Base-by-base conservation (phyloP, 2,797 vertebrate genomes). In the Hippoglossus hippoglossus region DNA sequence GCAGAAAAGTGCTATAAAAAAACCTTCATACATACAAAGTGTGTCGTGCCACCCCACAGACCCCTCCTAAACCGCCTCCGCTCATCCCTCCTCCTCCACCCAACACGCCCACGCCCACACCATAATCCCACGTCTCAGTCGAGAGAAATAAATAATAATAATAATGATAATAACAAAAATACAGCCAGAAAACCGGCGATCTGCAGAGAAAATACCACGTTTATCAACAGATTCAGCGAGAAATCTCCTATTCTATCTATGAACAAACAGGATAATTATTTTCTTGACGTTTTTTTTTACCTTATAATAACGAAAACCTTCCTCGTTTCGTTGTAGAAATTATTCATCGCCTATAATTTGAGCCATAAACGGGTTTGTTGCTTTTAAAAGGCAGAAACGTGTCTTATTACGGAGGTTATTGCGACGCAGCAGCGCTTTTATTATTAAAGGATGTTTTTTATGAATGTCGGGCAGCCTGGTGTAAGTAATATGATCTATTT, bases 1-100 rank as follows among this genome's bases (percentile, higher is more conserved):
- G 95, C 95, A 95, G 95, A 95, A 92, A 95, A 95, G 94, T 94
- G 94, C 95, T 95, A 94, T 94, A 94, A 94, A 94, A 94, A 93
- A 93, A 94, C 92, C 91, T 94, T 95, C 94, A 93, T 94, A 94
- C 93, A 94, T 95, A 95, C 93, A 95, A 95, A 95, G 94, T 94
- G 95, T 95, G 95, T 95, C 94, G 94, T 95, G 94, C 95, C 94
- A 94, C 90, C 94, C 94, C 92, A 92, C 93, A 92, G 82, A 92
- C 91, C 92, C 91, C 91, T 90, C 90, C 89, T 87, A 84, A 88
- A 82, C 91, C 87, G 88, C 91, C 91, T 87, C 87, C 87, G 88
- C 88, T 89, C 87, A 88, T 83, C 87, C 90, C 90, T 90, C 88
- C 90, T 86, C 89, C 92, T 87, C 87, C 88, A 87, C 85, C 88